A percentile compares a stretch with the other conserved stretches of the same genome.
These are phyloP conservation scores for Poeciliopsis occidentalis DNA, from an alignment of 2,113 vertebrate species.

Conservation along the genomic window DNA sequence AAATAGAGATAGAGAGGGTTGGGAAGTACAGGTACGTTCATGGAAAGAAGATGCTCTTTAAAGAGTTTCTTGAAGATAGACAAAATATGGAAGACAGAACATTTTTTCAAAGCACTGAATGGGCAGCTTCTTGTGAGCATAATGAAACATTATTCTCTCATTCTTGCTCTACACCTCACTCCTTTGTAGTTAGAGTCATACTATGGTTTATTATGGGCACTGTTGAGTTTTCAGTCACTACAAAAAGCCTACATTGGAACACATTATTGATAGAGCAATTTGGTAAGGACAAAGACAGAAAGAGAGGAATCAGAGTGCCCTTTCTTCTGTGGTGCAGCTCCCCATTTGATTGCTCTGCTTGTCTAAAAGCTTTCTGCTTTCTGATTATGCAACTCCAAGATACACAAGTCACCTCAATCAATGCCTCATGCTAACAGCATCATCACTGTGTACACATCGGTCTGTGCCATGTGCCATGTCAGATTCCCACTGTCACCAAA, in stretches of 20 bases:
- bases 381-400: conserved; percentile 53
- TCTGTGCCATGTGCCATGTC: conserved; percentile 12
- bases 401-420: conserved; percentile 66
- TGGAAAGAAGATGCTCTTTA: not conserved
- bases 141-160: conserved; percentile 7
- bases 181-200: conserved; percentile 5
- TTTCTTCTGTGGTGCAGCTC: conserved; percentile 22
- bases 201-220: not conserved
- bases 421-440: conserved; percentile 43
- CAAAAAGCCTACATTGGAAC: conserved; percentile 21
- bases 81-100: not conserved
- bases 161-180: conserved; percentile 7
- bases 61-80: not conserved
- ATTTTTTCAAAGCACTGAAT: not conserved
- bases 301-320: conserved; percentile 14
- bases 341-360: conserved; percentile 63
- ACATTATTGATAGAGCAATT: conserved; percentile 49
- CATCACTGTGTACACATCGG: conserved; percentile 27
- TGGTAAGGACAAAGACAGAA: conserved; percentile 1
- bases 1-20: not conserved
- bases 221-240: conserved; percentile 4
- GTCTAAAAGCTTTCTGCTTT: conserved; percentile 63
- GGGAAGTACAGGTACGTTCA: too few species aligned
- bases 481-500: conserved; percentile 13
- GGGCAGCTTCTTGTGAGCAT: not conserved